Base-by-base conservation (phyloP, 1,140 invertebrate genomes). In the Drosophila ohnishii region DNA sequence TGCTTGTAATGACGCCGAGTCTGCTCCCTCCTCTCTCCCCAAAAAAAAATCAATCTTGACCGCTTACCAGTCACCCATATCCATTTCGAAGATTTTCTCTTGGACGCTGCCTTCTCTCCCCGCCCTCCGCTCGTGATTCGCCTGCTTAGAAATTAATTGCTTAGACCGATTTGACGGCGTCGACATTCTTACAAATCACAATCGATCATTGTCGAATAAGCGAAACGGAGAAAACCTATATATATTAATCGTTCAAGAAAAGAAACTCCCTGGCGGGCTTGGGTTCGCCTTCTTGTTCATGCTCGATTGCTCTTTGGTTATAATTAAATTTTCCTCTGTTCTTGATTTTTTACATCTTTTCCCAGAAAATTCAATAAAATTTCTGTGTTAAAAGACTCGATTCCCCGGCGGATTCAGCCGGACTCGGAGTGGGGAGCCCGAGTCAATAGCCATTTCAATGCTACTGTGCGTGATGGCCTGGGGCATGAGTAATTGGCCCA, bases 361-460 rank as follows among this genome's bases (percentile, higher is more conserved):
- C 83, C 63, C 59, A 59, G 83, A 79, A 87, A 87, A 87, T 74
- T 80, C 81, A 85, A 84, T 85, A 84, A 84, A 80, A 82, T 58
- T 55, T 63, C 60, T 57, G 55, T 58, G 53, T 45, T 47, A 60
- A 61, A 53, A 42, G 51, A 65, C 59, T 71, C 66, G 65, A 71
- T 59, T 40, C 42, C 35, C 16, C 44, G 32, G 16, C 14, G 25
- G 45, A 47, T 30, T 50, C 10, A 6, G 45, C 1, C 22, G 13
- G 22, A 25, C 19, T 35, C 7, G 19, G 39, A n/a, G n/a, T 34
- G 42, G 19, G 42, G n/a, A 11, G 28, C 10, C 11, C 34, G 9
- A 71, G 67, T 50, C 67, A 71, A 71, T 71, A 71, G 58, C 67
- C 60, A 83, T 78, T 78, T 65, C 74, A 74, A 65, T 78, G 78